Conservation (phyloP, 1,140 invertebrate species). For the Cydia fagiglandana region DNA sequence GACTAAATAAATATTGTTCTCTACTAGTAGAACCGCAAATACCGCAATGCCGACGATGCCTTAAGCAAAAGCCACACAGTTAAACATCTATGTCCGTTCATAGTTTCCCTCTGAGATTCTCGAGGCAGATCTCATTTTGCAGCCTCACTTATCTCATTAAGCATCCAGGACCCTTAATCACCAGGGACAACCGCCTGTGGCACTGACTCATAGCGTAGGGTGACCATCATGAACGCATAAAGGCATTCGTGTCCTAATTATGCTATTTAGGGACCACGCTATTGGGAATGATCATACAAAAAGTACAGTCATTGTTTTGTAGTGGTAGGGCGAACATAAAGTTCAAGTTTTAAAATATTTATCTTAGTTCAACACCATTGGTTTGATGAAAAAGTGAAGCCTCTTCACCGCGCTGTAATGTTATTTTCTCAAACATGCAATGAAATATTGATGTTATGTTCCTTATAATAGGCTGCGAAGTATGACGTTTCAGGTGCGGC, state of each 20-base stretch:
- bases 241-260: background rate
- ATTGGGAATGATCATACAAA: too few species aligned
- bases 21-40: too few species aligned
- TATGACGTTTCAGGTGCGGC: too few species aligned
- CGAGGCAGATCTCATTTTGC: conserved; percentile 5
- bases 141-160: conserved; percentile 16
- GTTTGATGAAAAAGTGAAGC: too few species aligned
- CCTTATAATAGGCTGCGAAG: too few species aligned
- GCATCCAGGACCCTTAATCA: conserved; percentile 9
- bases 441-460: too few species aligned
- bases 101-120: background rate
- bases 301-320: too few species aligned
- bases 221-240: background rate
- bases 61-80: background rate
- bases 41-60: background rate
- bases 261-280: background rate
- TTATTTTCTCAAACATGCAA: too few species aligned
- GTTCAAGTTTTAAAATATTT: too few species aligned
- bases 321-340: too few species aligned
- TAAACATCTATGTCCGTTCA: background rate
- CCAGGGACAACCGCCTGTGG: conserved; percentile 9
- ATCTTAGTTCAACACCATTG: too few species aligned
- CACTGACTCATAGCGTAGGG: conserved; percentile 8
- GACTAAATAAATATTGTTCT: background rate
- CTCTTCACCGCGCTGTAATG: too few species aligned